Conservation (phyloP, 2,888 invertebrate species). For the Hanleya hanleyi region DNA sequence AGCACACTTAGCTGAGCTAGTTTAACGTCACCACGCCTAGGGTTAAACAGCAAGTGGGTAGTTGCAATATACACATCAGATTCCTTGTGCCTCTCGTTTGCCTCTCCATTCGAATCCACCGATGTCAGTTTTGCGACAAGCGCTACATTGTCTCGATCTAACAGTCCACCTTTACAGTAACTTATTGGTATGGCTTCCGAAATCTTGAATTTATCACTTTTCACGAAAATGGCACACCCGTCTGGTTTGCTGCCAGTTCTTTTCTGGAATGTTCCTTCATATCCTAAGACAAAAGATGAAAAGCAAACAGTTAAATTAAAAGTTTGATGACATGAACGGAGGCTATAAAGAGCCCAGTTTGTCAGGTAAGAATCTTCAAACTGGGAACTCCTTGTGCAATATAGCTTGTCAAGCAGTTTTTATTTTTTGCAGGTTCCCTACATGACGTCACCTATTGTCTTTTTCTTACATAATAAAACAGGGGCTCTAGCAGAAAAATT, state of each 20-base stretch:
- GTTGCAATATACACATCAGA: conserved; percentile 82
- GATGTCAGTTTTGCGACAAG: conserved; percentile 82
- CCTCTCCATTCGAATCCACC: background rate
- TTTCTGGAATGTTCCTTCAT: conserved; percentile 85
- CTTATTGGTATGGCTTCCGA: conserved; percentile 82
- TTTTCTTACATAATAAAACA: too few species aligned
- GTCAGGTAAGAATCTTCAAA: too few species aligned
- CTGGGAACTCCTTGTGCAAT: too few species aligned
- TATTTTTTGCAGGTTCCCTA: too few species aligned
- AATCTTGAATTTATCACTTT: conserved; percentile 80
- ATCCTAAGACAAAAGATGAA: conserved; percentile 78
- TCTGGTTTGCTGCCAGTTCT: conserved; percentile 84
- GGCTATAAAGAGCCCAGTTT: too few species aligned
- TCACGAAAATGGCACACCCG: conserved; percentile 93
- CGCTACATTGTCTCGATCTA: conserved; percentile 92
- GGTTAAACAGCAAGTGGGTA: conserved; percentile 96
- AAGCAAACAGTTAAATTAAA: too few species aligned
- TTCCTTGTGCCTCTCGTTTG: too few species aligned
- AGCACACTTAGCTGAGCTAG: conserved; percentile 90
- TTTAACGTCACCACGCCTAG: conserved; percentile 89
- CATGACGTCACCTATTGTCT: too few species aligned
- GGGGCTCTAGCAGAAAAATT: too few species aligned
- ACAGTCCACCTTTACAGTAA: conserved; percentile 77
- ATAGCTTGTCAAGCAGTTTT: too few species aligned
- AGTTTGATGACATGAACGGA: too few species aligned